Conservation (phyloP, 2,113 vertebrate genomes). For the Chaetodon auriga region DNA sequence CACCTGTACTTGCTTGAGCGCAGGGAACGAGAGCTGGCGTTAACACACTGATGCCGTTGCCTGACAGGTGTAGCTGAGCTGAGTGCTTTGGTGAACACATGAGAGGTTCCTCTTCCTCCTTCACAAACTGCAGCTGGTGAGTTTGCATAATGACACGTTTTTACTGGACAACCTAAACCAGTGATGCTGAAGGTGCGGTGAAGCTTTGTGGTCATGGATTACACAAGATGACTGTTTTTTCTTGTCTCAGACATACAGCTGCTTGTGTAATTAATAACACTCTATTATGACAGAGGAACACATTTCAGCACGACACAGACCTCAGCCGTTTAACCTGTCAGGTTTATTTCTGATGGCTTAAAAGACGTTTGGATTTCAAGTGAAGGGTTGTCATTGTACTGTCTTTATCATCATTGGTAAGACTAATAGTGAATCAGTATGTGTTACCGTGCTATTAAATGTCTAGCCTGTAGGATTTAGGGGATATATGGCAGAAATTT, state of each 20-base stretch:
- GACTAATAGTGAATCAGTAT: not conserved
- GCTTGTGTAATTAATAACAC: not conserved
- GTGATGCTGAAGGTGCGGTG: not conserved
- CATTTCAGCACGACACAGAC: not conserved
- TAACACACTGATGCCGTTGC: accelerated
- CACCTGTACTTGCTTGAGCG: too few species aligned
- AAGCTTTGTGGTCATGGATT: not conserved
- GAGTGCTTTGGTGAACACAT: not conserved
- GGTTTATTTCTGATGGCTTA: not conserved
- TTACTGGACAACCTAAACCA: not conserved
- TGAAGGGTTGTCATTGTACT: not conserved
- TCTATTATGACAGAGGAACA: not conserved
- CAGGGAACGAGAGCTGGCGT: not conserved
- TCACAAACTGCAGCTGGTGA: not conserved
- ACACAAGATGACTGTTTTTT: not conserved
- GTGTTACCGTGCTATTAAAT: too few species aligned
- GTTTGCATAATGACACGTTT: not conserved
- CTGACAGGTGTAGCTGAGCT: not conserved
- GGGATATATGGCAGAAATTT: too few species aligned
- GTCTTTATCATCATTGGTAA: not conserved
- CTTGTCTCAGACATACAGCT: not conserved
- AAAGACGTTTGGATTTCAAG: not conserved
- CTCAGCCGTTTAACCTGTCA: not conserved
- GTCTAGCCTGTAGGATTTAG: too few species aligned
- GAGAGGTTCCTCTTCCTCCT: constrained; percentile 10